Conservation (phyloP, 2,113 vertebrate species). For the Ia io region DNA sequence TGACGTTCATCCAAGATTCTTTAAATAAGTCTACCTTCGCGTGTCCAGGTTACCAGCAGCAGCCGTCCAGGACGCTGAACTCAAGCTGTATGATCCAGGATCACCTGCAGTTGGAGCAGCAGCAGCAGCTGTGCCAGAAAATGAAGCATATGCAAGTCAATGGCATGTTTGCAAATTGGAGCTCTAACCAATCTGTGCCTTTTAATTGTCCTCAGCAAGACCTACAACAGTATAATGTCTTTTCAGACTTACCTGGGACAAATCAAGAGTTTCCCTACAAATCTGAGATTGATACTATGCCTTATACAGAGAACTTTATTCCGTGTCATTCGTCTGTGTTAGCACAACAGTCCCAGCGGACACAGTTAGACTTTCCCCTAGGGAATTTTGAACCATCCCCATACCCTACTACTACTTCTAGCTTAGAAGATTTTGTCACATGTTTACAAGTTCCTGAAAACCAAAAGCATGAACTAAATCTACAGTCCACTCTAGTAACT, state of each 20-base stretch:
- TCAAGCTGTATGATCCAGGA: conserved; percentile 78
- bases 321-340: conserved; percentile 76
- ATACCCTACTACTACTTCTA: conserved; percentile 74
- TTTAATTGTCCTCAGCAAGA: conserved; percentile 76
- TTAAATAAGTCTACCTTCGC: conserved; percentile 82
- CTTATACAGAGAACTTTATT: conserved; percentile 80
- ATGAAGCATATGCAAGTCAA: conserved; percentile 86
- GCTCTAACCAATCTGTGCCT: conserved; percentile 58
- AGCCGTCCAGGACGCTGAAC: conserved; percentile 63
- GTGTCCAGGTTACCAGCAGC: conserved; percentile 76
- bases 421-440: conserved; percentile 83
- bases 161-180: conserved; percentile 78
- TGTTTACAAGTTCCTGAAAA: conserved; percentile 82
- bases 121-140: conserved; percentile 80
- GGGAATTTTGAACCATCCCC: conserved; percentile 77
- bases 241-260: conserved; percentile 73
- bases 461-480: conserved; percentile 74
- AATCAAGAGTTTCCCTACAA: conserved; percentile 80
- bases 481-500: conserved; percentile 63
- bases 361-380: conserved; percentile 79
- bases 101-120: conserved; percentile 70
- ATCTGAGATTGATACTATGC: conserved; percentile 75
- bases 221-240: conserved; percentile 72
- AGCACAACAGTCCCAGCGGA: conserved; percentile 73
- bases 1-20: conserved; percentile 87